These are phyloP conservation scores for Mystacides longicornis DNA, from an alignment of 2,888 invertebrate species.

Conservation along the genomic window DNA sequence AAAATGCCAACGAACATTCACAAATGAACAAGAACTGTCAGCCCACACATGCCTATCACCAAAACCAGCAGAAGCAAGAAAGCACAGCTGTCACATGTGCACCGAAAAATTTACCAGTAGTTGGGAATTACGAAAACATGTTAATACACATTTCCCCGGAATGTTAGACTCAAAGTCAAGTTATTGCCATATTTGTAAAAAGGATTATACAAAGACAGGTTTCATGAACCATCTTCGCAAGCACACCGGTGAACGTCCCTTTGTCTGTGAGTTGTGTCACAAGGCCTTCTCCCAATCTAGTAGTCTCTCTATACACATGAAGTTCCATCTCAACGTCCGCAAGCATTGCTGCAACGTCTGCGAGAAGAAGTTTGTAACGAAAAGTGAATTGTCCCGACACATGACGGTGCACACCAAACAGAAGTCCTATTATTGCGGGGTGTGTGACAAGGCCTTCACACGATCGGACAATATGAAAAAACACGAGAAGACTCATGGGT, in stretches of 20 bases:
- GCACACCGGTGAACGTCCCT: conserved; percentile 47
- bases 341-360: conserved; percentile 49
- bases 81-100: conserved; percentile 48
- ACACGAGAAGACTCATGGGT: conserved; percentile 50
- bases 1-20: conserved; percentile 47
- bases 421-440: conserved; percentile 48
- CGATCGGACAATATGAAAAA: conserved; percentile 50
- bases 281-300: conserved; percentile 49
- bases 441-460: conserved; percentile 49
- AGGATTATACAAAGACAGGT: conserved; percentile 49
- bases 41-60: conserved; percentile 44
- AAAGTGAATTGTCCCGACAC: conserved; percentile 49
- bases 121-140: conserved; percentile 47
- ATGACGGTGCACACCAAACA: conserved; percentile 51
- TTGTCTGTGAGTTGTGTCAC: conserved; percentile 48
- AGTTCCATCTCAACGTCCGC: conserved; percentile 47
- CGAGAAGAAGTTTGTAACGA: conserved; percentile 50
- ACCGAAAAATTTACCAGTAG: conserved; percentile 47
- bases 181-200: conserved; percentile 49
- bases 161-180: conserved; percentile 49
- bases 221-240: conserved; percentile 49
- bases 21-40: conserved; percentile 41
- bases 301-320: conserved; percentile 49
- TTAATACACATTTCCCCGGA: conserved; percentile 47
- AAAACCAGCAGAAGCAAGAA: conserved; percentile 44